Evolutionary conservation across 2,113 vertebrate genomes (phyloP).

Genomic region (Bos javanicus): DNA sequence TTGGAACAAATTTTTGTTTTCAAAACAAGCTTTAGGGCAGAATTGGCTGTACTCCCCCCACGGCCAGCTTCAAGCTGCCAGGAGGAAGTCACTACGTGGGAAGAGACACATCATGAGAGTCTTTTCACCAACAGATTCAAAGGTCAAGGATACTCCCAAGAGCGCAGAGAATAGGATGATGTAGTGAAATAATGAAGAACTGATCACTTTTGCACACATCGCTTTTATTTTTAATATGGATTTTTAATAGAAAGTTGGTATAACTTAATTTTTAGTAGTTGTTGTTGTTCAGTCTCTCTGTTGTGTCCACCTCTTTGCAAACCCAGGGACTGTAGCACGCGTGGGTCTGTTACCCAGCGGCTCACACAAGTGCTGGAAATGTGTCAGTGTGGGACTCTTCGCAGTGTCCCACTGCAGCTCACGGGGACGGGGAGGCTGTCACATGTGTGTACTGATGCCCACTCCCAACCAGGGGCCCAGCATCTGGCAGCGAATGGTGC

Average conservation of each 20-base stretch:
- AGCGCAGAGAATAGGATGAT: background rate
- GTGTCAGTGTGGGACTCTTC: background rate
- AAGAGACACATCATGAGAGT: background rate
- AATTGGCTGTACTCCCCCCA: background rate
- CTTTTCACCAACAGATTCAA: background rate
- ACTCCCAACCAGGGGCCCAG: background rate
- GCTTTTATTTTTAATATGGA: background rate
- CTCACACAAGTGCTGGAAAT: background rate
- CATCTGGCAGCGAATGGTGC: background rate
- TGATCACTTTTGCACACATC: background rate
- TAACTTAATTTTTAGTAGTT: background rate
- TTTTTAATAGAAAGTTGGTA: background rate
- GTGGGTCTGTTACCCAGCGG: background rate
- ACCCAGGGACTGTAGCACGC: background rate
- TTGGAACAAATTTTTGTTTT: background rate
- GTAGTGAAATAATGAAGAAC: background rate
- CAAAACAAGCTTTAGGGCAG: background rate
- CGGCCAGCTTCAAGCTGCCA: background rate
- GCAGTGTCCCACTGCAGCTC: background rate
- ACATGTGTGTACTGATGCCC: too few species aligned
- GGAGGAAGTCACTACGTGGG: background rate
- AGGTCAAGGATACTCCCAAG: background rate
- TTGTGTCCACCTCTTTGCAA: background rate
- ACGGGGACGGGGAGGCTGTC: background rate
- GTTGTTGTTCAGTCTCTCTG: background rate